These are phyloP conservation scores for Antidorcas marsupialis DNA, from an alignment of 2,113 vertebrate genomes.

Conservation along the genomic window DNA sequence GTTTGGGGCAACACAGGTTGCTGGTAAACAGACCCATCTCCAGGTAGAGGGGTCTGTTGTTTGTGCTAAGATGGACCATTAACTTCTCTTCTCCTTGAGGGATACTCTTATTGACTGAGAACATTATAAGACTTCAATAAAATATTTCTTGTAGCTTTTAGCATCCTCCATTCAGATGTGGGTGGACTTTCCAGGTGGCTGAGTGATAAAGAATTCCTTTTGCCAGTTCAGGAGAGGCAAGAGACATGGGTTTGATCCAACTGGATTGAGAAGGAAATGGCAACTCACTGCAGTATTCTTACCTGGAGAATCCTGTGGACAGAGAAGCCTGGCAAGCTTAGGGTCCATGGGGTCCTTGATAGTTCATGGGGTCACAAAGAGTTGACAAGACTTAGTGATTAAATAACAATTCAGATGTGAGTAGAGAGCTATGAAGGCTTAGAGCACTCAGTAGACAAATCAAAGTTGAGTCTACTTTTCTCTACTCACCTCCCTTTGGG, in stretches of 20 bases:
- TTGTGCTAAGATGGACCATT: neutral
- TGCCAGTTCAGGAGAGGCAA: neutral
- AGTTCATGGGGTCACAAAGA: neutral
- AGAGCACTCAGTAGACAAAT: neutral
- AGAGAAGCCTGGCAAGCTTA: neutral
- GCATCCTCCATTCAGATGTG: neutral
- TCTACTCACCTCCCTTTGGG: neutral
- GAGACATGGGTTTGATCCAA: neutral
- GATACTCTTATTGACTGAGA: neutral
- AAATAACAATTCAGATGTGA: neutral
- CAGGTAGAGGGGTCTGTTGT: neutral
- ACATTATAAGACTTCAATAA: neutral
- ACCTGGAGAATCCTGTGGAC: neutral
- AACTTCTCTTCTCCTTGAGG: neutral
- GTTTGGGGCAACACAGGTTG: neutral
- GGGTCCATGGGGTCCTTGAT: neutral
- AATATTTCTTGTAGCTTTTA: neutral
- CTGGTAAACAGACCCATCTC: too few relatives aligned
- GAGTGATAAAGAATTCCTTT: neutral
- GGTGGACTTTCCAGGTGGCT: neutral
- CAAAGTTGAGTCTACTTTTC: neutral
- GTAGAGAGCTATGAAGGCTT: neutral
- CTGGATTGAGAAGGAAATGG: neutral
- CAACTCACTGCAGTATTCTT: neutral
- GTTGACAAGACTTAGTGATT: neutral